Percentiles rank a stretch among this genome's conserved stretches.
Conservation (phyloP, 2,797 vertebrate species). For the Eupleurogrammus muticus region DNA sequence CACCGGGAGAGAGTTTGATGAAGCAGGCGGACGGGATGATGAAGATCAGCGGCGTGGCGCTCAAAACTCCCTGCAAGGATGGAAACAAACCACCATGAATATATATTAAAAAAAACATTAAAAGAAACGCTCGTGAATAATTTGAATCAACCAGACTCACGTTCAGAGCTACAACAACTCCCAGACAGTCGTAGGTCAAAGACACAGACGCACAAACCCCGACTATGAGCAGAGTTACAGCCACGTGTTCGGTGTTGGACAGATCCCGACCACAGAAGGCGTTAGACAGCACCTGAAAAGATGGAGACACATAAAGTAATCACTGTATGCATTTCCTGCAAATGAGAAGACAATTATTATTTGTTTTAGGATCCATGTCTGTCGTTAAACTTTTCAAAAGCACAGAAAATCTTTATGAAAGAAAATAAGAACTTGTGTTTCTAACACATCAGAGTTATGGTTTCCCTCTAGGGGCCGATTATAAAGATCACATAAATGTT, state of each 20-base stretch:
- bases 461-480: no score
- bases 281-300: slow-evolving; percentile 90
- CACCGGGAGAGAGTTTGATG: slow-evolving; percentile 89
- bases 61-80: slow-evolving; percentile 88
- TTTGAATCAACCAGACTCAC: slow-evolving; percentile 88
- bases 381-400: no score
- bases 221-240: slow-evolving; percentile 87
- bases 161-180: slow-evolving; percentile 93
- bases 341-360: background rate
- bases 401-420: no score
- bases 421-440: no score
- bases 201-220: slow-evolving; percentile 86
- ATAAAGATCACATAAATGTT: no score
- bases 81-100: background rate
- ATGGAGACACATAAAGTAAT: slow-evolving; percentile 39
- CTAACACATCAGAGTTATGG: no score
- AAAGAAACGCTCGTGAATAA: background rate
- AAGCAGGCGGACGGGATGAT: slow-evolving; percentile 94
- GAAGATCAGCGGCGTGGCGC: slow-evolving; percentile 95
- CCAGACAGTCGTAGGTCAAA: slow-evolving; percentile 90
- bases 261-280: slow-evolving; percentile 88
- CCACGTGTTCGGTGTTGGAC: slow-evolving; percentile 82
- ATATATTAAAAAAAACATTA: background rate
- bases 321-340: background rate
- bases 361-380: no score